Conservation (phyloP, 2,888 invertebrate species). For the Trisateles emortualis region DNA sequence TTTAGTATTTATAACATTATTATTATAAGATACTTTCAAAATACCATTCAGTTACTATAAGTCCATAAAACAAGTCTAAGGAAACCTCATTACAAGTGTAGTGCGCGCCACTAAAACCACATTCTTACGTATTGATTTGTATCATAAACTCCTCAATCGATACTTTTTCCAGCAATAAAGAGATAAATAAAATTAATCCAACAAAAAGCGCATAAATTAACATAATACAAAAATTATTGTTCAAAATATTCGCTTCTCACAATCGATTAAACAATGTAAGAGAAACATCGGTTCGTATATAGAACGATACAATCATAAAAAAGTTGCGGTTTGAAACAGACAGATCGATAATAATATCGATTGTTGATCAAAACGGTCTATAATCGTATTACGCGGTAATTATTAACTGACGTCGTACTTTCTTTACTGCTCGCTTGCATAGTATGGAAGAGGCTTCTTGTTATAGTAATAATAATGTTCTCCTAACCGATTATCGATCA, state of each 20-base stretch:
- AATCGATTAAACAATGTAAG: background rate
- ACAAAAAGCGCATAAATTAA: background rate
- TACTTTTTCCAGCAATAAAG: background rate
- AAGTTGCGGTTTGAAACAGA: slow-evolving; percentile 45
- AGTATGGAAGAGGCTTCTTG: slow-evolving; percentile 40
- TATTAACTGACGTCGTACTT: slow-evolving; percentile 74
- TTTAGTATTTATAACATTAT: too few species aligned
- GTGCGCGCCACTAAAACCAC: too few species aligned
- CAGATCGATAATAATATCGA: slow-evolving; percentile 57
- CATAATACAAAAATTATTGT: background rate
- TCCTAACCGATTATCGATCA: too few species aligned
- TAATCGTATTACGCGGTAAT: slow-evolving; percentile 63
- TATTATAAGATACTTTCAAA: too few species aligned
- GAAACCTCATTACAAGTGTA: too few species aligned
- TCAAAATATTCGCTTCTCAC: background rate
- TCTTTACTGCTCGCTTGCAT: slow-evolving; percentile 47
- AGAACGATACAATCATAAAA: slow-evolving; percentile 21
- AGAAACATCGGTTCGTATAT: slow-evolving; percentile 9
- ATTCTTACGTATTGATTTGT: too few species aligned
- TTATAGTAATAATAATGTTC: too few species aligned
- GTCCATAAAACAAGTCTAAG: too few species aligned
- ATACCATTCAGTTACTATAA: too few species aligned
- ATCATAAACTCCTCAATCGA: too few species aligned
- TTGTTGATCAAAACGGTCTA: slow-evolving; percentile 52
- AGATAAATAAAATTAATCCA: background rate